Evolutionary conservation across 2,113 vertebrate species (phyloP), one percentile per base, ranked within the genome.

Genomic region (Origma solitaria): DNA sequence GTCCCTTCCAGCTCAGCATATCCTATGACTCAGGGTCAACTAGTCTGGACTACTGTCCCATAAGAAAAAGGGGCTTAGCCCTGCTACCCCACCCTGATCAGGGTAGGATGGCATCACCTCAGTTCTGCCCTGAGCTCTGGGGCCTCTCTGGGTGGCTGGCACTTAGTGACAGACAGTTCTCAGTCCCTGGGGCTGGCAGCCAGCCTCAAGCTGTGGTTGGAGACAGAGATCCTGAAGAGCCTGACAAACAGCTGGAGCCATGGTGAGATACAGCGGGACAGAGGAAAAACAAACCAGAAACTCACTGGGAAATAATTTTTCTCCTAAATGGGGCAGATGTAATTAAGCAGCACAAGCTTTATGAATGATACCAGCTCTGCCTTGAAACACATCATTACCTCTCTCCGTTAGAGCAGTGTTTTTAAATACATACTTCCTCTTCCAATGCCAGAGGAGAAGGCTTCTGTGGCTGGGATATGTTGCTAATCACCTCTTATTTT

Each of bases 321-420:
- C 85, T 94, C 64, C 69, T 86, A 92, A 94, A 90, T 51, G 71
- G 54, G 81, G 71, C 82, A 66, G 79, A 80, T 60, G 62, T 66
- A 97, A 96, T 96, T 96, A 96, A 97, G 70, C 84, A 92, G 91
- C 91, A 93, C 13, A 0, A 89, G 90, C 84, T 91, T 95, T 92
- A 88, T 77, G 95, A 94, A 94, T 65, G 84, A 92, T 91, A 90
- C 89, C 84, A 94, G 81, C 95, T 92, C 87, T 93, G 87, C 92
- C 90, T 94, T 20, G 50, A 92, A 97, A 94, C 94, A 92, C 94
- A 95, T 96, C 94, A 95, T 95, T 95, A 90, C 78, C 85, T 66
- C 66, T 85, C 81, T 83, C 88, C 27, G 76, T 91, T 90, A 90
- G 42, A 92, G 72, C 60, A 83, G 77, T 58, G 75, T 57, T 88